Evolutionary conservation across 2,888 invertebrate species (phyloP).

Genomic region (Latrodectus elegans): DNA sequence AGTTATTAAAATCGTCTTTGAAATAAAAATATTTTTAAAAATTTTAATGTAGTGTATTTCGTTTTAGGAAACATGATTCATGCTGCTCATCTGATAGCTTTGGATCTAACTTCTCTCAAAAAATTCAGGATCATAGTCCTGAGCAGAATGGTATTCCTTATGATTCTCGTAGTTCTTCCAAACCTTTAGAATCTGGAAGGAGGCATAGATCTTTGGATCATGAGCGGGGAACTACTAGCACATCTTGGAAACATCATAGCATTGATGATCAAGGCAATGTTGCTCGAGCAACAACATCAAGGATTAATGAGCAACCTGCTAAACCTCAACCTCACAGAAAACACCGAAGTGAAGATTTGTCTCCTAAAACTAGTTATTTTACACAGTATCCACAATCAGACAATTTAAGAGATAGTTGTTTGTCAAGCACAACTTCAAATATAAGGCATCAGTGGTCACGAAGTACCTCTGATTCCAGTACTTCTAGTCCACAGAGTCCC

Average conservation of each 20-base stretch:
- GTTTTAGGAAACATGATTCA: conserved; percentile 65
- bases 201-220: conserved; percentile 60
- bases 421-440: conserved; percentile 72
- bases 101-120: conserved; percentile 59
- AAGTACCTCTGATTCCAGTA: conserved; percentile 71
- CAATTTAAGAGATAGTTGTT: conserved; percentile 9
- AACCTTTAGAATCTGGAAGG: conserved; percentile 36
- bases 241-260: conserved; percentile 66
- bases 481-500: conserved; percentile 72
- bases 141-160: conserved; percentile 61
- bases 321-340: conserved; percentile 56
- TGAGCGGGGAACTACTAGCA: conserved; percentile 57
- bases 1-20: not conserved
- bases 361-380: conserved; percentile 51
- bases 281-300: not conserved
- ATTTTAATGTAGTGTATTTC: not conserved
- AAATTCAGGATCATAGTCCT: conserved; percentile 59
- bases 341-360: conserved; percentile 64
- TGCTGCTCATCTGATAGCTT: conserved; percentile 65
- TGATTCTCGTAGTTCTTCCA: conserved; percentile 41
- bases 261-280: conserved; percentile 53
- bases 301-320: conserved; percentile 5
- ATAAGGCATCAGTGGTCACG: conserved; percentile 72
- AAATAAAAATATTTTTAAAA: not conserved
- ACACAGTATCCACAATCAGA: conserved; percentile 40